Evolutionary conservation across 92 coral and sea anemone genomes (phyloP).

Genomic region (Pocillopora meandrina): DNA sequence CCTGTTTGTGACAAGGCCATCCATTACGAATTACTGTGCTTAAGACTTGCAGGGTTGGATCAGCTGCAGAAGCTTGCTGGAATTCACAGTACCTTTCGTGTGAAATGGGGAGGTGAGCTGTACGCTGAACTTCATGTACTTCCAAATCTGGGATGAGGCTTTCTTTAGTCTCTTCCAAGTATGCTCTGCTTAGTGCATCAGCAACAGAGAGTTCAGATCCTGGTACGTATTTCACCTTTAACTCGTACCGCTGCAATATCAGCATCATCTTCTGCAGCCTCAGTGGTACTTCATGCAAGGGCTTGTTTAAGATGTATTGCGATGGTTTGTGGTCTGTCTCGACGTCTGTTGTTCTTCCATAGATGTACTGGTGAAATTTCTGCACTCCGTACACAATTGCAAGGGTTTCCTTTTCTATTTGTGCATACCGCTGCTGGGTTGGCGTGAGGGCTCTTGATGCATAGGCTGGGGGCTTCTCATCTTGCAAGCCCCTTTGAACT

Average conservation of each 20-base stretch:
- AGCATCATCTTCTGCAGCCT: constrained; percentile 33
- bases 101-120: constrained; percentile 41
- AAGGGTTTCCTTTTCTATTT: no score
- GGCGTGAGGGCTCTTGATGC: no score
- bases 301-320: constrained; percentile 23
- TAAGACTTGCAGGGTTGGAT: constrained; percentile 31
- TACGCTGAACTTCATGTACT: constrained; percentile 31
- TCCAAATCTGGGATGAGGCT: constrained; percentile 19
- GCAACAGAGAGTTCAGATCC: constrained; percentile 30
- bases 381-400: background rate
- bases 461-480: no score
- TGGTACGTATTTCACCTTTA: constrained; percentile 34
- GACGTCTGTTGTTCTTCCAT: constrained; percentile 24
- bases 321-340: constrained; percentile 23
- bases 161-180: constrained; percentile 31
- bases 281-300: constrained; percentile 17
- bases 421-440: no score
- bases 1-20: constrained; percentile 40
- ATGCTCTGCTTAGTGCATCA: constrained; percentile 37
- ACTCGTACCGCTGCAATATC: constrained; percentile 18
- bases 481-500: background rate
- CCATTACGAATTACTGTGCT: constrained; percentile 34
- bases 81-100: constrained; percentile 15
- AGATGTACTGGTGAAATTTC: constrained; percentile 34
- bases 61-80: constrained; percentile 33